Conservation (phyloP, 2,888 invertebrate species). For the Diarsia mendica region DNA sequence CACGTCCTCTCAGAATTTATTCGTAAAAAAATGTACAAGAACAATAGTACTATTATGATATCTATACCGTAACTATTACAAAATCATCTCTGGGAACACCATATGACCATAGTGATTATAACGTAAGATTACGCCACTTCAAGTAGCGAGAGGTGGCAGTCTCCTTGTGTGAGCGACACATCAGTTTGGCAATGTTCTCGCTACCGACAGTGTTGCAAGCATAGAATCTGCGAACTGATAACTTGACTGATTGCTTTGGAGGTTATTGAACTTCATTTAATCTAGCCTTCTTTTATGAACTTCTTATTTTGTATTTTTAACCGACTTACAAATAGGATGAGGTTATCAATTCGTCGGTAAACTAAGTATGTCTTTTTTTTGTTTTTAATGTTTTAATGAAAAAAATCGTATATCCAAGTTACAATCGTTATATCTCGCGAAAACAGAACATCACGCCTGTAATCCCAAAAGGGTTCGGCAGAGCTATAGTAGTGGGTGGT, state of each 20-base stretch:
- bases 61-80: slow-evolving; percentile 9
- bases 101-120: neutral
- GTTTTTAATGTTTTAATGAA: no score
- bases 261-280: slow-evolving; percentile 3
- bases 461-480: no score
- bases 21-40: neutral
- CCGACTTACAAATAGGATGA: no score
- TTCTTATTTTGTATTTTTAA: no score
- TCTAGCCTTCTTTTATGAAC: no score
- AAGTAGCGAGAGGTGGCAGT: slow-evolving; percentile 14
- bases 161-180: slow-evolving; percentile 18
- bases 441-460: no score
- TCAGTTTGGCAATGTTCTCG: slow-evolving; percentile 20
- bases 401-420: no score
- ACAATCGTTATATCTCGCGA: no score
- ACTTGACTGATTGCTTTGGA: slow-evolving; percentile 6
- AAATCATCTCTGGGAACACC: neutral
- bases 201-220: slow-evolving; percentile 22
- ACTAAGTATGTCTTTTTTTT: no score
- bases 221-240: neutral
- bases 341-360: no score
- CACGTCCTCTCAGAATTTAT: no score
- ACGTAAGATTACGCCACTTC: slow-evolving; percentile 6
- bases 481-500: no score
- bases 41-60: neutral